phyloP scores from a whole-genome alignment of 2,797 vertebrate species.

The Neostethus bicornis region DNA sequence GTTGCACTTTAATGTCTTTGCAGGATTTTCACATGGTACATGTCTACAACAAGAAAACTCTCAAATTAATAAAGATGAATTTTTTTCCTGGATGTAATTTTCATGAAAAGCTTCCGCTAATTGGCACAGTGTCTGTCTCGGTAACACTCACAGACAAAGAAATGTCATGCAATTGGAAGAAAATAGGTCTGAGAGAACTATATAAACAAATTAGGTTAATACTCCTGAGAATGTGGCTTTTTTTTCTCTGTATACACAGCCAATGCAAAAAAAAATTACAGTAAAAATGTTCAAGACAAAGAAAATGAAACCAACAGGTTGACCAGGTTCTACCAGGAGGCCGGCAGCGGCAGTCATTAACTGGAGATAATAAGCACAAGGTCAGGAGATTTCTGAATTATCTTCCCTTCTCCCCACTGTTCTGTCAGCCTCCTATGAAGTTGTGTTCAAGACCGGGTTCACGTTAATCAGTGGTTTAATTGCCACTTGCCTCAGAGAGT shows the following conservation, averaged over 20 bases:
- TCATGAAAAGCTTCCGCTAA: neutral
- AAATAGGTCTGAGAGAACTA: constrained; percentile 32
- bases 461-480: constrained; percentile 82
- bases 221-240: constrained; percentile 44
- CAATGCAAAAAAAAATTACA: constrained; percentile 11
- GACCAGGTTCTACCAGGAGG: constrained; percentile 66
- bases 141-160: constrained; percentile 31
- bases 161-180: constrained; percentile 20
- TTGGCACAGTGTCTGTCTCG: neutral
- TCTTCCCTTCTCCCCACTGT: constrained; percentile 71
- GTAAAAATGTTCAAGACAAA: constrained; percentile 33
- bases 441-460: constrained; percentile 74
- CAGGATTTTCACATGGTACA: neutral
- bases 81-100: neutral
- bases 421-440: constrained; percentile 71
- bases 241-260: constrained; percentile 16
- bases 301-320: constrained; percentile 55
- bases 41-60: neutral
- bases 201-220: constrained; percentile 63
- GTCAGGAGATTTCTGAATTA: constrained; percentile 78
- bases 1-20: neutral
- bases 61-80: neutral
- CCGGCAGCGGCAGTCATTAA: constrained; percentile 70
- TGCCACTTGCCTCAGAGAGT: constrained; percentile 77
- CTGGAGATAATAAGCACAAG: constrained; percentile 77